Base-by-base conservation (phyloP, 2,113 vertebrate genomes). In the Athene cunicularia region DNA sequence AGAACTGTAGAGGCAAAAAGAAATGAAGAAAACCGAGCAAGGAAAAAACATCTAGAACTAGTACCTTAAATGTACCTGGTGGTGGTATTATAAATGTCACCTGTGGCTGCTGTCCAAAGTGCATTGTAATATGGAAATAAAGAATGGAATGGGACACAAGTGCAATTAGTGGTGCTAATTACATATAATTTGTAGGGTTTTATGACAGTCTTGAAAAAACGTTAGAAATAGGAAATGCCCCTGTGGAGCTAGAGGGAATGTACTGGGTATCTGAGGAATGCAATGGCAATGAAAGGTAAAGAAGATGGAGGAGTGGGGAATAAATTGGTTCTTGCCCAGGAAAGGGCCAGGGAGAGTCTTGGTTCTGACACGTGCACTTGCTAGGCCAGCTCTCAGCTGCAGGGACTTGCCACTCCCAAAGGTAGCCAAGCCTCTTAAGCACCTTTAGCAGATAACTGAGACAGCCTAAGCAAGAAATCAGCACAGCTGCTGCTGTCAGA, bases 331-430 rank as follows among this genome's bases (percentile, higher is more conserved):
- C 21, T 59, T 4, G 1, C 7, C 14, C 22, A 13, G 41, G 24
- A 74, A 74, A 37, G 33, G 26, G 12, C 37, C 64, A 37, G 56
- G 71, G 37, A 17, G 30, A 12, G 19, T 35, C 30, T 45, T 20
- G n/a, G 18, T 72, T 58, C 21, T 1, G 5, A 37, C 49, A 45
- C 3, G 0, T 11, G 2, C 15, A 3, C 33, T 27, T 56, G 17
- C 5, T 6, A 8, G 12, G 35, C 35, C 41, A 23, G 49, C 28
- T 8, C 43, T 62, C 19, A 2, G 20, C 23, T 9, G 11, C 27
- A 22, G 41, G 11, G 35, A 11, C 47, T 18, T 12, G 14, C 33
- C 2, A 0, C 39, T 93, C 45, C 79, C 39, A 21, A 32, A 53
- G 72, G 45, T 3, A 60, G 12, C n/a, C 2, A 2, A 11, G 55